Percentiles rank a stretch among this genome's conserved stretches.
phyloP scores from a whole-genome alignment of 2,797 vertebrate species.

The Pterois miles region DNA sequence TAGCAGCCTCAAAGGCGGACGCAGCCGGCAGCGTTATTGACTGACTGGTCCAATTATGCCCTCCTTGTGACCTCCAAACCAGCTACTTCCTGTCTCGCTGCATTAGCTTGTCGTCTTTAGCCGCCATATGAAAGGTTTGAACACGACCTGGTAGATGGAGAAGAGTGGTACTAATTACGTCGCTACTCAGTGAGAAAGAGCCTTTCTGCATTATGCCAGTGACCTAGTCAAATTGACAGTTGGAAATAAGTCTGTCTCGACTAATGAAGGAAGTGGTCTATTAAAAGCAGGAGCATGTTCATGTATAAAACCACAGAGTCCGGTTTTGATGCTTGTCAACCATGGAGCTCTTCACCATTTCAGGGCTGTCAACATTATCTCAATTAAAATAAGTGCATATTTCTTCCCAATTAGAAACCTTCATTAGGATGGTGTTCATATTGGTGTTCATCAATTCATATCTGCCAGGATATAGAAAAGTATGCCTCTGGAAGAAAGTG shows the following conservation, averaged over 20 bases:
- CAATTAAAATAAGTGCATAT: constrained; percentile 38
- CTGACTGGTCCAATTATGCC: constrained; percentile 66
- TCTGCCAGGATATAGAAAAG: constrained; percentile 13
- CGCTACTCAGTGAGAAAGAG: constrained; percentile 40
- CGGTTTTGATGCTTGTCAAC: constrained; percentile 30
- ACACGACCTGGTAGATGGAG: constrained; percentile 44
- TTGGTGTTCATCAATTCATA: constrained; percentile 25
- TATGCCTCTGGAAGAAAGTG: background rate
- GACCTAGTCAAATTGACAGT: constrained; percentile 56
- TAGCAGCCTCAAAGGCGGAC: constrained; percentile 69
- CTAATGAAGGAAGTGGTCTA: constrained; percentile 45
- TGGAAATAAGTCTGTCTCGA: constrained; percentile 34
- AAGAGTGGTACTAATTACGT: constrained; percentile 62
- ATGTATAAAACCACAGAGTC: background rate
- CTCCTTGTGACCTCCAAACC: constrained; percentile 69
- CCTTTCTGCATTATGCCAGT: constrained; percentile 26
- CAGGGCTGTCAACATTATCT: constrained; percentile 36
- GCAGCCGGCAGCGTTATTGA: constrained; percentile 60
- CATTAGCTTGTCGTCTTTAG: constrained; percentile 60
- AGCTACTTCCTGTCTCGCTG: constrained; percentile 62
- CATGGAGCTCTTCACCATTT: background rate
- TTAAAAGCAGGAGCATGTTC: constrained; percentile 23
- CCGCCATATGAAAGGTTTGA: constrained; percentile 52
- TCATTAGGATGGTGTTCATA: constrained; percentile 40
- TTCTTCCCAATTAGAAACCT: constrained; percentile 52